A percentile compares a stretch with the other conserved stretches of the same genome.
phyloP scores from a whole-genome alignment of 2,113 vertebrate genomes.

The Scartelaos histophorus region DNA sequence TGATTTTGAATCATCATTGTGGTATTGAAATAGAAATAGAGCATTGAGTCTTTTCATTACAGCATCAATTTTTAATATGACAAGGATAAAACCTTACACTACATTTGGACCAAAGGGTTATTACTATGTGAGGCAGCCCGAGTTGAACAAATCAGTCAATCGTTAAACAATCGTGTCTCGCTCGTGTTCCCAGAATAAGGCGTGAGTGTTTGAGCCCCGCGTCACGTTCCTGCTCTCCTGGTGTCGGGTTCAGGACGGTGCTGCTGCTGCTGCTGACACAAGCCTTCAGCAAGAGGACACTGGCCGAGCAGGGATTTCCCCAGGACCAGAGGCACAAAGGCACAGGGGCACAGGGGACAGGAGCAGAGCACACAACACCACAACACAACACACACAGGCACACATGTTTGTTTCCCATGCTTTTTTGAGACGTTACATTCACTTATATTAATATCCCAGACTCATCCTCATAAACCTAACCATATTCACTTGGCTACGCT shows the following conservation, averaged over 20 bases:
- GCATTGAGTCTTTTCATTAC: too few species aligned
- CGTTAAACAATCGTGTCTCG: neutral
- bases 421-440: too few species aligned
- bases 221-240: slow-evolving; percentile 66
- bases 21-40: too few species aligned
- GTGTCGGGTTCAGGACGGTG: slow-evolving; percentile 63
- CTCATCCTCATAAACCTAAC: too few species aligned
- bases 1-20: too few species aligned
- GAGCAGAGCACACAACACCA: slow-evolving; percentile 17
- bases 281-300: slow-evolving; percentile 62
- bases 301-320: slow-evolving; percentile 67
- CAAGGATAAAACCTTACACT: too few species aligned
- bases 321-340: slow-evolving; percentile 29
- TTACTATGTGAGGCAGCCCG: neutral
- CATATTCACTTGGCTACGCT: too few species aligned
- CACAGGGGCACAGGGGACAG: slow-evolving; percentile 24
- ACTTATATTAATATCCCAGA: neutral
- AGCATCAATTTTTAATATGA: too few species aligned
- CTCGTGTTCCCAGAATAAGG: neutral
- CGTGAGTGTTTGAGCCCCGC: slow-evolving; percentile 15
- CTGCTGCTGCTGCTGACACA: slow-evolving; percentile 38
- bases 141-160: neutral
- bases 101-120: neutral
- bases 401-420: too few species aligned
- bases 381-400: neutral